A percentile compares a stretch with the other conserved stretches of the same genome.
phyloP scores from a whole-genome alignment of 92 coral and sea anemone species.

The Porites evermanni region DNA sequence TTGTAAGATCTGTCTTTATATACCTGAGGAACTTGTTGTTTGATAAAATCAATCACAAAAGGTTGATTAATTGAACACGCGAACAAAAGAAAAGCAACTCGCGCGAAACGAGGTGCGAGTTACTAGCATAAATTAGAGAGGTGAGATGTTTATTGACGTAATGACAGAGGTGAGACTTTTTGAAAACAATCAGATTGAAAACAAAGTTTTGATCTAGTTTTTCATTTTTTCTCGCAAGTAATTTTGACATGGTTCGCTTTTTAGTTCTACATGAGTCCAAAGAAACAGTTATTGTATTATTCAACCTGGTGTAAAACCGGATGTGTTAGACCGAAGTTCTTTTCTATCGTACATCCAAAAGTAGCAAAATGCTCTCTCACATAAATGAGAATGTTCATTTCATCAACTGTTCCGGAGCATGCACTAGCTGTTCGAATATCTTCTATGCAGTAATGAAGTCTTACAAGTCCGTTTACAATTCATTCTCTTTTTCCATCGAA shows the following conservation, averaged over 20 bases:
- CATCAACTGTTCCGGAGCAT: too few species aligned
- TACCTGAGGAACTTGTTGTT: background rate
- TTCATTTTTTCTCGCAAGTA: background rate
- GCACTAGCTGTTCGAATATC: too few species aligned
- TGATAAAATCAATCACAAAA: background rate
- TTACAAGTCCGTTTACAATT: too few species aligned
- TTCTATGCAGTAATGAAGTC: too few species aligned
- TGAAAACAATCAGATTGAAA: background rate
- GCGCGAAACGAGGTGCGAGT: constrained; percentile 10
- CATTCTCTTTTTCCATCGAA: too few species aligned
- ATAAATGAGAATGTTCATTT: too few species aligned
- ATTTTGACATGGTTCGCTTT: background rate
- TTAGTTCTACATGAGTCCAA: too few species aligned
- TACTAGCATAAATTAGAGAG: constrained; percentile 2
- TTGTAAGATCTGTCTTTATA: background rate
- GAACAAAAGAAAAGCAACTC: constrained; percentile 5
- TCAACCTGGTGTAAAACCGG: too few species aligned
- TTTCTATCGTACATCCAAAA: too few species aligned
- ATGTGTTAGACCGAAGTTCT: too few species aligned
- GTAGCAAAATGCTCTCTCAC: too few species aligned
- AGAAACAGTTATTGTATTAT: background rate
- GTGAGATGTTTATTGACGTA: constrained; percentile 4
- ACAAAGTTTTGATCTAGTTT: background rate
- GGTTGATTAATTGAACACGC: background rate
- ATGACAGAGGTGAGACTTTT: constrained; percentile 19